Base-by-base conservation (phyloP, 2,888 invertebrate species). In the Diplazon laetatorius region DNA sequence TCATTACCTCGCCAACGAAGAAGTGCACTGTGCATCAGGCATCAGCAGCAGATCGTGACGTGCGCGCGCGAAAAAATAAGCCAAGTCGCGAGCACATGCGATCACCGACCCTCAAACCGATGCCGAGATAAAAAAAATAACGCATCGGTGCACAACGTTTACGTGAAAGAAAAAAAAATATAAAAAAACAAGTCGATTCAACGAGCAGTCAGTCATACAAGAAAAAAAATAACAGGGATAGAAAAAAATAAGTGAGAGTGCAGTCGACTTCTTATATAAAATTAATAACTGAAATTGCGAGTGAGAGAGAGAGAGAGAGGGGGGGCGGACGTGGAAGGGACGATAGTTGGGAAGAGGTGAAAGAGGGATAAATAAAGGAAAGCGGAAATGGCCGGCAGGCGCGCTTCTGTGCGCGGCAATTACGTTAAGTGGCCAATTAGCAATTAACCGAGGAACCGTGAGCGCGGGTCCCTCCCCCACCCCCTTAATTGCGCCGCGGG, bases 381-480 rank as follows among this genome's bases (percentile, higher is more conserved):
- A 88, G 86, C 88, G 89, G 89, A 89, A 88, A 88, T 88, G 89
- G 87, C 82, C 82, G 82, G 76, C 85, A 83, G 82, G 83, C 81
- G 82, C 81, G 87, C 86, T 85, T 81, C 85, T 87, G 84, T 82
- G 87, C 83, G 84, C 82, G 85, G 86, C 82, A 88, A 88, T 88
- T 89, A 89, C 87, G 87, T 87, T 87, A 86, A 89, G 87, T 87
- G 89, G 85, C 83, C 88, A 89, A 89, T 88, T 88, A 89, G 87
- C 85, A 87, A 89, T 88, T 87, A 88, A 88, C 85, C 85, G 73
- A 86, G 6, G 86, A 85, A 87, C 86, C 85, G 82, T 75, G 85
- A 84, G 85, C 85, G 30, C 30, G 4, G 30, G 30, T 6, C 30
- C 2, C 30, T 6, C 6, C 30, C 30, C 30, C 30, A 2, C 84